Base-by-base conservation (phyloP, 2,113 vertebrate genomes). In the Sceloporus undulatus region DNA sequence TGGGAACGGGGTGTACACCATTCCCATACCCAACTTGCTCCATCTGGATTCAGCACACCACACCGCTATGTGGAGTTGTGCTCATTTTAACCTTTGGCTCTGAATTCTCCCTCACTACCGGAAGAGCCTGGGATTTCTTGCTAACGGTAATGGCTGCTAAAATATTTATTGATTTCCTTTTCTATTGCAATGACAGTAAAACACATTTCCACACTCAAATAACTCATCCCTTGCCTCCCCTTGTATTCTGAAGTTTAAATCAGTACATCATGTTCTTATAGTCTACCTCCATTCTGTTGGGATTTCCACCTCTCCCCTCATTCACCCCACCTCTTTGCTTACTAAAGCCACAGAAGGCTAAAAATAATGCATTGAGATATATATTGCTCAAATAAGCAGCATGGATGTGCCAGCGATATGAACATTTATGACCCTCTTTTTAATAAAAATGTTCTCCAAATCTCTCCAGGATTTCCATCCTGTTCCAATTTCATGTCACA, bases 51-150 rank as follows among this genome's bases (percentile, higher is more conserved):
- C 76, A 54, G 25, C 76, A 78, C 25, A 13, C 3, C 42, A 25
- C 48, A 14, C 25, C 5, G 9, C 62, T 27, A 59, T 40, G 34
- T 82, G 80, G 21, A 25, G 59, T 42, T 25, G 66, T 82, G 21
- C 1, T 9, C 42, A 42, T 56, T n/a, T 82, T 29, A 0, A 25
- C 0, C 54, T 66, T 52, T 23, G 38, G 79, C 18, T 89, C 66
- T 87, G 65, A 93, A 80, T 62, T 89, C 13, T 84, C 27, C 71
- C 89, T 82, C 6, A 25, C 66, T 82, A 23, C 79, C n/a, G 68
- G 62, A 62, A 77, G 66, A 83, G 14, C 10, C 82, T 42, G 52
- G 13, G 82, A 70, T 71, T 34, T 80, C 82, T 40, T 54, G 40
- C 4, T 85, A 42, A 65, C 65, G 40, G 3, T 59, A 76, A 77